Base-by-base conservation (phyloP, 1,140 invertebrate genomes). In the Dufourea novaeangliae region DNA sequence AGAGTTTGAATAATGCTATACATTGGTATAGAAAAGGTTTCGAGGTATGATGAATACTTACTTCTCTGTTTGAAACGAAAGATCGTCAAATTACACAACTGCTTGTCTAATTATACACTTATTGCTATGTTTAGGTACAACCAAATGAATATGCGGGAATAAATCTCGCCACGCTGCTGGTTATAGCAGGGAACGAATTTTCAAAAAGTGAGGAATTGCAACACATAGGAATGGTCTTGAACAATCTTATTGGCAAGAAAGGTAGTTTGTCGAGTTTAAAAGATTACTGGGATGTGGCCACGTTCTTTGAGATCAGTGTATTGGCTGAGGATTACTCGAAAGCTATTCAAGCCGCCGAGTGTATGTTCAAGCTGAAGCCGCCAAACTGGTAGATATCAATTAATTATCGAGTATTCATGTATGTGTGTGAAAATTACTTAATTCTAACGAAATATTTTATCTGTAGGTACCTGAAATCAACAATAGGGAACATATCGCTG, bases 271-370 rank as follows among this genome's bases (percentile, higher is more conserved):
- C 95, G 0, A 97, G 97, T 25, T 92, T 99, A 3, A 97, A 96
- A 86, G 98, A 99, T 88, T 99, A 99, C 89, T 99, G 99, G 99
- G 98, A 99, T 93, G 98, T 99, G 10, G 99, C 99, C 0, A 99
- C 98, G 1, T 99, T 99, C 93, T 99, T 99, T 92, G 99, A 99
- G 93, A 99, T 99, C 71, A 98, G 97, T 69, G 98, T 99, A 1
- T 92, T 99, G 20, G 98, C 98, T 20, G 97, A 99, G 92, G 98
- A 99, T 91, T 99, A 99, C 92, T 94, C 95, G 5, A 99, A 99
- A 93, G 98, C 99, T 8, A 97, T 98, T 85, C 97, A 99, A 93
- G 99, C 98, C 22, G 98, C 99, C 2, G 97, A 99, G 90, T 99
- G 97, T 90, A 99, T 99, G 99, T 99, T 99, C 88, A 98, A 97